These are phyloP conservation scores for Drosophila punjabiensis DNA, from an alignment of 1,140 invertebrate genomes.

Conservation along the genomic window DNA sequence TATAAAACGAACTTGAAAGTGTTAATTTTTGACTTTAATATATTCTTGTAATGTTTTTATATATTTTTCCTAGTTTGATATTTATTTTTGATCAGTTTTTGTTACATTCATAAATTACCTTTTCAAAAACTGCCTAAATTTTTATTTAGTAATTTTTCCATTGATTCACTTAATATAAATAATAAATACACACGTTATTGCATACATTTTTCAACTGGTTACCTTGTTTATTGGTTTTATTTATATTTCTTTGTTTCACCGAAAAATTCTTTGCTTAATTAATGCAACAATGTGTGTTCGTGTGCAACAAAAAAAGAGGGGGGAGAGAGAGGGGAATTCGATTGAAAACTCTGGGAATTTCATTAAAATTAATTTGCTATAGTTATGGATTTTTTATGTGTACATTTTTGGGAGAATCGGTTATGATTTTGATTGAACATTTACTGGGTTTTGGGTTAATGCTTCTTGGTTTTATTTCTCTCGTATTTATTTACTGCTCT, in stretches of 20 bases:
- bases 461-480: conserved; percentile 1
- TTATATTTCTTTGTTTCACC: neutral
- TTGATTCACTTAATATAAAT: neutral
- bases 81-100: too few relatives aligned
- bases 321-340: neutral
- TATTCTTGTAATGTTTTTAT: too few relatives aligned
- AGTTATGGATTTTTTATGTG: neutral
- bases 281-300: conserved; percentile 4
- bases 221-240: neutral
- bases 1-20: neutral
- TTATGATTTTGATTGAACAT: conserved; percentile 6
- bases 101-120: too few relatives aligned
- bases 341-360: neutral
- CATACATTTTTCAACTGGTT: neutral
- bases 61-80: too few relatives aligned
- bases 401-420: neutral
- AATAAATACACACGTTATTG: neutral
- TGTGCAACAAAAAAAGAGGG: neutral
- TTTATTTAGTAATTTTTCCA: neutral
- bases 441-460: neutral
- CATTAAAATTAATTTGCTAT: conserved; percentile 8
- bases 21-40: neutral
- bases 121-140: too few relatives aligned
- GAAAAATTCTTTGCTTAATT: conserved; percentile 5
- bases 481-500: conserved; percentile 8